Percentiles rank a stretch among this genome's conserved stretches.
phyloP scores from a whole-genome alignment of 2,888 invertebrate genomes.

The Baronia brevicornis region DNA sequence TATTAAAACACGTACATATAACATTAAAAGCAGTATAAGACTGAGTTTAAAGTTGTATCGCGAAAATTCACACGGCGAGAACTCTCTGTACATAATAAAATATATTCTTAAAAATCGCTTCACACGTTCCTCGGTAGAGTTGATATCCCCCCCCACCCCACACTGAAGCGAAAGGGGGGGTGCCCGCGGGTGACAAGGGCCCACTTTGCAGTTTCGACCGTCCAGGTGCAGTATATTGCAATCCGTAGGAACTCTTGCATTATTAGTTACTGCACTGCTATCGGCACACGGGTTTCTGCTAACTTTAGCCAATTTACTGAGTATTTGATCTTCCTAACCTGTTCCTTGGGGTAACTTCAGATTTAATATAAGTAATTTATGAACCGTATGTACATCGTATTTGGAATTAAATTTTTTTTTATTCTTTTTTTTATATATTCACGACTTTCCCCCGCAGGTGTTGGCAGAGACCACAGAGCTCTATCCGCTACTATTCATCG shows the following conservation, averaged over 20 bases:
- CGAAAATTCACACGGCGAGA: slow-evolving; percentile 16
- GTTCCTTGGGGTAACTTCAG: too few species aligned
- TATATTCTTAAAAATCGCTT: slow-evolving; percentile 53
- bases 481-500: too few species aligned
- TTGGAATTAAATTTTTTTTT: too few species aligned
- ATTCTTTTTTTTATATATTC: too few species aligned
- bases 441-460: too few species aligned
- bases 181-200: slow-evolving; percentile 36
- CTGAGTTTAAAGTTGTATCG: slow-evolving; percentile 13
- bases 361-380: too few species aligned
- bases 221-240: slow-evolving; percentile 59
- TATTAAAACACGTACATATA: slow-evolving; percentile 11
- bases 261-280: slow-evolving; percentile 23
- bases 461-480: too few species aligned
- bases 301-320: slow-evolving; percentile 22
- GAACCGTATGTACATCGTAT: too few species aligned
- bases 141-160: slow-evolving; percentile 26
- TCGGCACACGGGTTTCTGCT: slow-evolving; percentile 23
- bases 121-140: slow-evolving; percentile 37
- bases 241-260: slow-evolving; percentile 26
- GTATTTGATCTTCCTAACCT: slow-evolving; percentile 15
- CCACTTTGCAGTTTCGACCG: slow-evolving; percentile 12
- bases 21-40: slow-evolving; percentile 2
- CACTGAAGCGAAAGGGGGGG: slow-evolving; percentile 20
- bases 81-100: slow-evolving; percentile 30